phyloP scores from a whole-genome alignment of 2,888 invertebrate species.

The Drosophila mimica region DNA sequence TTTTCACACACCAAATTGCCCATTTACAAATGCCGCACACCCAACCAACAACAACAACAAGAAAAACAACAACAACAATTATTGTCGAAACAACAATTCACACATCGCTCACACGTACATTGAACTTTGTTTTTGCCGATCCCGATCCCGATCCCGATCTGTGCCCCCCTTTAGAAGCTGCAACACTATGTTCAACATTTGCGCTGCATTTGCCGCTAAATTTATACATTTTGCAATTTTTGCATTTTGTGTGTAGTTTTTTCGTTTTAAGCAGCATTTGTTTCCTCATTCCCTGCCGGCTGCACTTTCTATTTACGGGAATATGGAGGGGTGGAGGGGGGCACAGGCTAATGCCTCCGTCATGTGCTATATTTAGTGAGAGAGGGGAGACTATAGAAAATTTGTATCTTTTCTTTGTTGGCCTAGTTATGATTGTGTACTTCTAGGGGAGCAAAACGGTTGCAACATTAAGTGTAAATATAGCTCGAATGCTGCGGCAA shows the following conservation, averaged over 20 bases:
- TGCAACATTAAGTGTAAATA: slow-evolving; percentile 46
- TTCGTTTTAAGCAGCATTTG: slow-evolving; percentile 58
- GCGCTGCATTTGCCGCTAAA: slow-evolving; percentile 67
- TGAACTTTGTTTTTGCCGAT: slow-evolving; percentile 63
- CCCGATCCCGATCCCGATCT: not conserved
- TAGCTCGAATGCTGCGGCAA: slow-evolving; percentile 23
- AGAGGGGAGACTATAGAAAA: slow-evolving; percentile 23
- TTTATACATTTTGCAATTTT: slow-evolving; percentile 64
- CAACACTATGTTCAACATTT: slow-evolving; percentile 49
- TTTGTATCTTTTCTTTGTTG: slow-evolving; percentile 21
- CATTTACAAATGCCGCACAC: slow-evolving; percentile 60
- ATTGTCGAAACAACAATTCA: slow-evolving; percentile 13
- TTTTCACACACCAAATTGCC: slow-evolving; percentile 62
- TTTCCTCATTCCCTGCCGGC: slow-evolving; percentile 69
- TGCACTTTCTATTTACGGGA: slow-evolving; percentile 41
- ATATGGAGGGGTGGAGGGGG: not conserved
- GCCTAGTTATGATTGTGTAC: slow-evolving; percentile 56
- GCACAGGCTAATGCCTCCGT: slow-evolving; percentile 20
- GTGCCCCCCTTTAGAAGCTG: not conserved
- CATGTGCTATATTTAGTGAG: slow-evolving; percentile 48
- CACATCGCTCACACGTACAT: slow-evolving; percentile 64
- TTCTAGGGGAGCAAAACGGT: slow-evolving; percentile 45
- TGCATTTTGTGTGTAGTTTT: slow-evolving; percentile 30
- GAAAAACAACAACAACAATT: not conserved
- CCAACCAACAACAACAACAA: slow-evolving; percentile 18